Base-by-base conservation (phyloP, 2,888 invertebrate genomes). In the Anticlea derivata region DNA sequence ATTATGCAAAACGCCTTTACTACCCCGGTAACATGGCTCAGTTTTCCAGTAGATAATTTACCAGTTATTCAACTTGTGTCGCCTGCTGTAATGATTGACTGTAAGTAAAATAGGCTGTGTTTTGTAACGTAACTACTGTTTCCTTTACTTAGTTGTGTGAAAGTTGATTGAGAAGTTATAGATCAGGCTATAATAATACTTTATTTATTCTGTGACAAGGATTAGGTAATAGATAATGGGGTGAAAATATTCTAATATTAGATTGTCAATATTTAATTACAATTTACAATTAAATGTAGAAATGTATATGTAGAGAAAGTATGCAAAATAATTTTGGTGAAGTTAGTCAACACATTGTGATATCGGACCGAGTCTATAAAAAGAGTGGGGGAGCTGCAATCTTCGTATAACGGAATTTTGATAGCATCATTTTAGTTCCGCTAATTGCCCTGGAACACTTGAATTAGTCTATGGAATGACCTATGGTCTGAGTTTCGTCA, bases 91-190 rank as follows among this genome's bases (percentile, higher is more conserved):
- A 44, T 48, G 34, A 53, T 53, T 48, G 43, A 35, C 11, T 45
- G 43, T 48, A 34, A 7, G 39, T 22, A 45, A 53, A 51, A 49
- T 53, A 48, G 48, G 26, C 43, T 44, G 33, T 51, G 27, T 53
- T 48, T 53, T 53, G 53, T 48, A 53, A 48, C 44, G 24, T 43
- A 47, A 52, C 39, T 37, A 48, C 52, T 52, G 48, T 53, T 53
- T 53, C 53, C 53, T 53, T 48, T 48, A 17, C 33, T 44, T 44
- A 48, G 44, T 44, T 49, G 39, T 43, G 49, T 43, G 53, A 53
- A 53, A 53, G 53, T 53, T 53, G 53, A 53, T 53, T 44, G 24
- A 37, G 33, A 39, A 48, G 24, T 45, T 48, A 48, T 48, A 35
- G 44, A 53, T 40, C 53, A 44, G 34, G 53, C 24, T 27, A 26